phyloP scores from a whole-genome alignment of 2,888 invertebrate species.

The Catocala fraxini region DNA sequence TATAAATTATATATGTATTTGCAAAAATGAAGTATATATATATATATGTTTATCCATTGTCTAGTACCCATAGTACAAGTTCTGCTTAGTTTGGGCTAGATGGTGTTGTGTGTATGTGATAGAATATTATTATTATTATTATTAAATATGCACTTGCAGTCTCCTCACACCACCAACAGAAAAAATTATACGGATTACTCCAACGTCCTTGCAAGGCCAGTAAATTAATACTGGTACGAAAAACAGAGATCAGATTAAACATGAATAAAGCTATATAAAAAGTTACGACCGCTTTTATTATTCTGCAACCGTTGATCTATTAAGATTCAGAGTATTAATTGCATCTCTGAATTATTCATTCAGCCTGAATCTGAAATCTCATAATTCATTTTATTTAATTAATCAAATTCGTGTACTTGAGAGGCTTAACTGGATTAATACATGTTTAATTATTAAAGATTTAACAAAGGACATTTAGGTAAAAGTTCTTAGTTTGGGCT shows the following conservation, averaged over 20 bases:
- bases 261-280: slow-evolving; percentile 3
- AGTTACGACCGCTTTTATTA: slow-evolving; percentile 14
- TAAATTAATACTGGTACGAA: too few species aligned
- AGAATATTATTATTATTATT: too few species aligned
- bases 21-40: too few species aligned
- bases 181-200: too few species aligned
- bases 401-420: slow-evolving; percentile 45
- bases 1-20: too few species aligned
- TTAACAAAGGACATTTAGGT: slow-evolving; percentile 5
- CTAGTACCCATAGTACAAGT: too few species aligned
- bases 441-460: slow-evolving; percentile 15
- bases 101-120: too few species aligned
- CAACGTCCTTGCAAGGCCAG: too few species aligned
- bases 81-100: too few species aligned
- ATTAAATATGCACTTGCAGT: too few species aligned
- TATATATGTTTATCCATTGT: too few species aligned
- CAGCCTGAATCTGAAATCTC: slow-evolving; percentile 22
- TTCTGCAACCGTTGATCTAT: slow-evolving; percentile 12
- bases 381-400: slow-evolving; percentile 35
- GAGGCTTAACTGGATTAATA: slow-evolving; percentile 28
- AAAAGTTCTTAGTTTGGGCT: slow-evolving; percentile 3
- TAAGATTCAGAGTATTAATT: slow-evolving; percentile 26
- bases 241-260: slow-evolving; percentile 1
- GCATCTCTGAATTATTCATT: slow-evolving; percentile 44
- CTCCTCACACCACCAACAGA: too few species aligned